Evolutionary conservation across 2,113 vertebrate species (phyloP), one percentile per base, ranked within the genome.

Genomic region (Oreotrochilus melanogaster): DNA sequence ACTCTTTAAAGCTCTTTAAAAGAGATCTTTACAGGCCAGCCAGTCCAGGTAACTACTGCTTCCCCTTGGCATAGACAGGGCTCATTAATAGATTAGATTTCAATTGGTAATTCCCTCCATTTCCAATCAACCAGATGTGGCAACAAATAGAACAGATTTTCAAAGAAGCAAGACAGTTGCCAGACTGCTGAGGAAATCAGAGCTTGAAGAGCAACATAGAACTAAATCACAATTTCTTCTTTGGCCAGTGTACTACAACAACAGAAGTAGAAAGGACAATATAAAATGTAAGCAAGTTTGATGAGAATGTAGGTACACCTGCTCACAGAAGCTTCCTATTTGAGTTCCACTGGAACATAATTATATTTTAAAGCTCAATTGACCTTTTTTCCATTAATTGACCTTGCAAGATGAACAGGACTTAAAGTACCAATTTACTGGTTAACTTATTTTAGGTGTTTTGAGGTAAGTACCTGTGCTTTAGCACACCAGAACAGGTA

Each of bases 321-420:
- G 69, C 66, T 86, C 79, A 85, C 15, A 74, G 14, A 64, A 62
- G 12, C 75, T 31, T 91, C 72, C 88, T 90, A 86, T 86, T 91
- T 45, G 53, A 30, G 33, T 80, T 88, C 35, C n/a, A 39, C 4
- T 35, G 45, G 23, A 90, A 65, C 8, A 58, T 48, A 33, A 67
- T 65, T 70, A 12, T 11, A 76, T 60, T 95, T 86, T 88, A 93
- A 93, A 87, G 73, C 51, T 86, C 57, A 75, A 15, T 72, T 95
- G 79, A 95, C 78, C n/a, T 78, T 89, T 89, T 69, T 48, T 60
- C 84, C 76, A 92, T 82, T 92, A 85, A 95, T 89, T 67, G 48
- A 72, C 64, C 93, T 74, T 37, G 31, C 58, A 92, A 94, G 27
- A 28, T 47, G 37, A 88, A 70, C 60, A 94, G 54, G 50, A 89